Evolutionary conservation across 1,140 invertebrate genomes (phyloP).

Genomic region (Zaprionus davidi): DNA sequence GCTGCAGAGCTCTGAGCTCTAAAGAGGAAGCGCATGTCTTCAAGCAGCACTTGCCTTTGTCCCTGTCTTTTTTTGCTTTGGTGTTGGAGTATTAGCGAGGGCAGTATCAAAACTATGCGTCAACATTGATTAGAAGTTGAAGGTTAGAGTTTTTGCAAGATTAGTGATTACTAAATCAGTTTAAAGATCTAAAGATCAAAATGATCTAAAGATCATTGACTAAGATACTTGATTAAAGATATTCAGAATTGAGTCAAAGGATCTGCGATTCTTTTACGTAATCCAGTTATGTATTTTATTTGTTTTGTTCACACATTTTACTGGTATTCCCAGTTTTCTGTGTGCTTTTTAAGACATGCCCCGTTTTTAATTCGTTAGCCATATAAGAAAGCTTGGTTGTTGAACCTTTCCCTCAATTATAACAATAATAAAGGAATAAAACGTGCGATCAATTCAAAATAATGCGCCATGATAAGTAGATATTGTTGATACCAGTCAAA

Average conservation of each 20-base stretch:
- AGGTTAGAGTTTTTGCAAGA: neutral
- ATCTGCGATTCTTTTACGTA: neutral
- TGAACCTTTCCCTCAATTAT: constrained; percentile 5
- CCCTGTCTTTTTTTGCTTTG: constrained; percentile 9
- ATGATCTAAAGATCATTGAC: neutral
- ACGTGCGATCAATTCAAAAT: neutral
- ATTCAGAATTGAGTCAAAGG: neutral
- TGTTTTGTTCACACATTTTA: neutral
- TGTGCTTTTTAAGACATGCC: neutral
- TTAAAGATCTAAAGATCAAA: neutral
- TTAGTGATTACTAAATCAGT: too few relatives aligned
- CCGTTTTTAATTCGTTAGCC: neutral
- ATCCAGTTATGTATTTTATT: neutral
- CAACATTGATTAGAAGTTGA: neutral
- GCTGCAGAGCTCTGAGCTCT: constrained; percentile 30
- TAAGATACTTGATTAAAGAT: neutral
- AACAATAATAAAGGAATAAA: neutral
- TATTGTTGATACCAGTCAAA: neutral
- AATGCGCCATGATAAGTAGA: constrained; percentile 5
- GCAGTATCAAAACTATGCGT: neutral
- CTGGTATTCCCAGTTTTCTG: neutral
- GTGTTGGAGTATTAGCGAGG: constrained; percentile 24
- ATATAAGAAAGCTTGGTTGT: neutral
- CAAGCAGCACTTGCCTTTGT: constrained; percentile 65
- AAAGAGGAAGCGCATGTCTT: constrained; percentile 80